phyloP scores from a whole-genome alignment of 37 sponge, comb jelly and placozoan genomes.

The Petrosia ficiformis region DNA sequence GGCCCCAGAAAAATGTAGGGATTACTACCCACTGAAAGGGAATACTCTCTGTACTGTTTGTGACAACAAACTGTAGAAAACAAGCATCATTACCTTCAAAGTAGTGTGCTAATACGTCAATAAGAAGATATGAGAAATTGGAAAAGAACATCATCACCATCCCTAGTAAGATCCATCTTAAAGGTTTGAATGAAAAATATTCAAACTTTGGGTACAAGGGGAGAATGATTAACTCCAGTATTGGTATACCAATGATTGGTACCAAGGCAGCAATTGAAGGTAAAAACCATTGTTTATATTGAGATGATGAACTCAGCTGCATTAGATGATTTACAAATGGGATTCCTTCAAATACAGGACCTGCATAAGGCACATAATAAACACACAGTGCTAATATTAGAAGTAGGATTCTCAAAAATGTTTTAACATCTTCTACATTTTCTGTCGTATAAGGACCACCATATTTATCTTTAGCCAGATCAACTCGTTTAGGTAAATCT shows the following conservation, averaged over 20 bases:
- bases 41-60: not conserved
- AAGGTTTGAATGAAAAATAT: not conserved
- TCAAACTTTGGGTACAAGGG: constrained; percentile 4
- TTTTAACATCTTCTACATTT: constrained; percentile 27
- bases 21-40: not conserved
- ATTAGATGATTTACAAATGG: not conserved
- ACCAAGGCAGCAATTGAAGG: not conserved
- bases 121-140: not conserved
- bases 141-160: not conserved
- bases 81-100: not conserved
- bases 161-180: constrained; percentile 12
- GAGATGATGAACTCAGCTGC: not conserved
- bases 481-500: constrained; percentile 10
- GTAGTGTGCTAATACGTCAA: not conserved
- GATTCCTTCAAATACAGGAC: not conserved
- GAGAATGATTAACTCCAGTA: not conserved
- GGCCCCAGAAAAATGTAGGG: not conserved
- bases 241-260: not conserved
- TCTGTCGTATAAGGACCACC: constrained; percentile 25
- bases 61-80: not conserved
- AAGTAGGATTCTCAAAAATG: constrained; percentile 6
- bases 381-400: constrained; percentile 2
- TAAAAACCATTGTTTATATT: not conserved
- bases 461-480: constrained; percentile 30
- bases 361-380: not conserved